Evolutionary conservation across 1,140 invertebrate species (phyloP).

Genomic region (Drosophila arizonae): DNA sequence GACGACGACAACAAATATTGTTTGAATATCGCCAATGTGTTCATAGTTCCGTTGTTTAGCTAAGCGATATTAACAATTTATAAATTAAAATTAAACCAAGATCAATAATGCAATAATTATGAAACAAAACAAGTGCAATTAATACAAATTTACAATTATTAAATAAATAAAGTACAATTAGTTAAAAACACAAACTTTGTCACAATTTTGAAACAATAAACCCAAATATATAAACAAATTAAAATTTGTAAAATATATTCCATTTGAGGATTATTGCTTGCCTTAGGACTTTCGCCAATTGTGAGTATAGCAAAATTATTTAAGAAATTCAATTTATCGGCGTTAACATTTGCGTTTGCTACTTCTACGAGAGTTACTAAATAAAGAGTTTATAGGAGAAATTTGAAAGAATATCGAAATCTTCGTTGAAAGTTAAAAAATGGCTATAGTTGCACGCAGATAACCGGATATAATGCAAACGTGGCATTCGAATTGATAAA

Average conservation of each 20-base stretch:
- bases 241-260: constrained; percentile 6
- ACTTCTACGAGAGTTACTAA: background rate
- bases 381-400: too few species aligned
- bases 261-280: constrained; percentile 12
- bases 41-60: constrained; percentile 33
- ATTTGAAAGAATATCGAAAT: too few species aligned
- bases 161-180: constrained; percentile 15
- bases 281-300: background rate
- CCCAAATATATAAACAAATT: background rate
- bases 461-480: too few species aligned
- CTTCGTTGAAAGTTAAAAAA: too few species aligned
- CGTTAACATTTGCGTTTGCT: constrained; percentile 31
- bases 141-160: constrained; percentile 8
- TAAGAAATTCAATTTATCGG: background rate
- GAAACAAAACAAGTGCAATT: constrained; percentile 22
- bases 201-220: background rate
- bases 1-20: constrained; percentile 22
- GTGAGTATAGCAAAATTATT: constrained; percentile 27
- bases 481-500: too few species aligned
- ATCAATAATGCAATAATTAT: constrained; percentile 3
- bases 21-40: constrained; percentile 38
- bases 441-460: too few species aligned
- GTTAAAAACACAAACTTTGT: background rate
- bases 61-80: constrained; percentile 20
- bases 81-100: constrained; percentile 2